A percentile compares a stretch with the other conserved stretches of the same genome.
Conservation (phyloP, 1,140 invertebrate genomes). For the Bombyx mori region DNA sequence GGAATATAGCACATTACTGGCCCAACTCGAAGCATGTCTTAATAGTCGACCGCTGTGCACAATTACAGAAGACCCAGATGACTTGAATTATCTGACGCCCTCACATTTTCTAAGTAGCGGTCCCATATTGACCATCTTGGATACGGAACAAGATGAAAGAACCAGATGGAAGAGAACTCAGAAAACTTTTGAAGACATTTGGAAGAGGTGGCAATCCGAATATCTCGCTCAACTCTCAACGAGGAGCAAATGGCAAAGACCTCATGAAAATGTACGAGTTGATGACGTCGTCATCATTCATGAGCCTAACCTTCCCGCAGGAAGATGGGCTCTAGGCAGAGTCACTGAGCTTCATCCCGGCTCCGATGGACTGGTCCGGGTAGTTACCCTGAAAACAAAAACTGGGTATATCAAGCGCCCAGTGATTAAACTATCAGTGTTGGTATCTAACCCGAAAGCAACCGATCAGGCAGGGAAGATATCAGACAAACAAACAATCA, state of each 20-base stretch:
- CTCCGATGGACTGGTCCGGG: conserved; percentile 23
- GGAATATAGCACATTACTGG: neutral
- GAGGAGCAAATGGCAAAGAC: conserved; percentile 3
- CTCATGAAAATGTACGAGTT: no score
- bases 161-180: conserved; percentile 1
- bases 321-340: conserved; percentile 31
- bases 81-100: conserved; percentile 2
- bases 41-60: conserved; percentile 2
- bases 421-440: conserved; percentile 7
- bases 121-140: neutral
- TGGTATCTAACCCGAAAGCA: no score
- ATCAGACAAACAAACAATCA: no score
- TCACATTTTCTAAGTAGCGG: conserved; percentile 2
- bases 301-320: conserved; percentile 16
- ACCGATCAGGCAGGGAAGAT: no score
- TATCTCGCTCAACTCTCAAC: neutral
- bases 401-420: conserved; percentile 10
- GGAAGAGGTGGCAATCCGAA: conserved; percentile 2
- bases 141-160: neutral
- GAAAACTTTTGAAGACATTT: neutral
- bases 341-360: conserved; percentile 24
- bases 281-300: conserved; percentile 19
- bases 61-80: conserved; percentile 3
- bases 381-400: conserved; percentile 18
- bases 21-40: conserved; percentile 6